phyloP scores from a whole-genome alignment of 1,140 invertebrate genomes.

The Drosophila saltans region DNA sequence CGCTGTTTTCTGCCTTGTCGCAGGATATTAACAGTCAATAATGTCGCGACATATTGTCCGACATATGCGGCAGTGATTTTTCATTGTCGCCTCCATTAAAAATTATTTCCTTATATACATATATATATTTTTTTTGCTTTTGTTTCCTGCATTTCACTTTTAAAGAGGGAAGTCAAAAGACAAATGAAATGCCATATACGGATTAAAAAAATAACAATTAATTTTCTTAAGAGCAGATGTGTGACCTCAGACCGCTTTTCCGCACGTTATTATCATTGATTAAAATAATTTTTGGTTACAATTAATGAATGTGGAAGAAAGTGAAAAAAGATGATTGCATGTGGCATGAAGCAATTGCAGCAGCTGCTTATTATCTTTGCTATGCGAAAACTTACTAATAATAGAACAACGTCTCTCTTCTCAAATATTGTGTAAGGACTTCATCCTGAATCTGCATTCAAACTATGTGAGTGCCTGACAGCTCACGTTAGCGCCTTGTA shows the following conservation, averaged over 20 bases:
- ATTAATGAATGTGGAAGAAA: constrained; percentile 23
- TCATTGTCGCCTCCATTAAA: constrained; percentile 59
- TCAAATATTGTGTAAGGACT: constrained; percentile 7
- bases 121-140: constrained; percentile 4
- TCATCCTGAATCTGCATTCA: constrained; percentile 5
- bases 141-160: constrained; percentile 53
- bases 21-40: constrained; percentile 74
- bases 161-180: constrained; percentile 26
- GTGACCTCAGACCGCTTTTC: constrained; percentile 20
- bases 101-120: constrained; percentile 5
- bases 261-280: constrained; percentile 14
- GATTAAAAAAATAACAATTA: constrained; percentile 35
- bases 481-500: constrained; percentile 60
- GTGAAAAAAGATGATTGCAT: not conserved
- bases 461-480: constrained; percentile 45
- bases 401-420: not conserved
- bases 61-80: constrained; percentile 71
- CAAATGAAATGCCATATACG: constrained; percentile 40
- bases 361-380: not conserved
- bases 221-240: constrained; percentile 32
- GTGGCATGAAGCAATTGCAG: not conserved
- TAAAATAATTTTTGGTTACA: constrained; percentile 22
- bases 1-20: constrained; percentile 15
- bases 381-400: not conserved
- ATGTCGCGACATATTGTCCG: constrained; percentile 68